Percentiles rank a stretch among this genome's conserved stretches.
phyloP scores from a whole-genome alignment of 2,888 invertebrate species.

The Sphaerophoria rueppellii region DNA sequence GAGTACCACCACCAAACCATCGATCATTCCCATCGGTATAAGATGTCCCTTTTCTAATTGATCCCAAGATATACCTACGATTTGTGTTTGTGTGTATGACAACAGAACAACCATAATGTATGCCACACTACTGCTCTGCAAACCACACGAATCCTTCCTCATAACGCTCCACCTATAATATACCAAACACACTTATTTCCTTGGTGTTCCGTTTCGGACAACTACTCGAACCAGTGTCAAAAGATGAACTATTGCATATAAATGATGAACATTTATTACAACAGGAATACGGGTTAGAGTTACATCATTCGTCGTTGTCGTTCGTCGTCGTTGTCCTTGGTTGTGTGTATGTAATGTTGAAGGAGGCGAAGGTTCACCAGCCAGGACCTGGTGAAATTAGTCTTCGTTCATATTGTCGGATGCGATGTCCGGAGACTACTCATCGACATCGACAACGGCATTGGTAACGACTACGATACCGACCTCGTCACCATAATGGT shows the following conservation, averaged over 20 bases:
- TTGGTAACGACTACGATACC: conserved; percentile 36
- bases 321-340: background rate
- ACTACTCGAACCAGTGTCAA: conserved; percentile 47
- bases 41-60: conserved; percentile 19
- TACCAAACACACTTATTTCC: conserved; percentile 29
- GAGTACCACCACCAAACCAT: background rate
- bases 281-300: conserved; percentile 71
- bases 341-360: conserved; percentile 2
- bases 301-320: conserved; percentile 65
- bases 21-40: background rate
- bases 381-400: conserved; percentile 44
- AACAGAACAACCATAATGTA: background rate
- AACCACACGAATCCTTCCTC: conserved; percentile 10
- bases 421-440: conserved; percentile 51
- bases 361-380: conserved; percentile 1
- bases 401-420: conserved; percentile 60
- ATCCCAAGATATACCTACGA: conserved; percentile 5
- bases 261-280: conserved; percentile 72
- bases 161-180: background rate
- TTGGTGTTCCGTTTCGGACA: conserved; percentile 43
- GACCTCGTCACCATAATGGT: conserved; percentile 41
- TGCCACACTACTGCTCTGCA: background rate
- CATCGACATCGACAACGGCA: conserved; percentile 56
- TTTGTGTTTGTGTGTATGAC: conserved; percentile 10
- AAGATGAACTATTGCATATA: conserved; percentile 72